Evolutionary conservation across 2,797 vertebrate species (phyloP), one percentile per base, ranked within the genome.

Genomic region (Melanotaenia pygmaea): DNA sequence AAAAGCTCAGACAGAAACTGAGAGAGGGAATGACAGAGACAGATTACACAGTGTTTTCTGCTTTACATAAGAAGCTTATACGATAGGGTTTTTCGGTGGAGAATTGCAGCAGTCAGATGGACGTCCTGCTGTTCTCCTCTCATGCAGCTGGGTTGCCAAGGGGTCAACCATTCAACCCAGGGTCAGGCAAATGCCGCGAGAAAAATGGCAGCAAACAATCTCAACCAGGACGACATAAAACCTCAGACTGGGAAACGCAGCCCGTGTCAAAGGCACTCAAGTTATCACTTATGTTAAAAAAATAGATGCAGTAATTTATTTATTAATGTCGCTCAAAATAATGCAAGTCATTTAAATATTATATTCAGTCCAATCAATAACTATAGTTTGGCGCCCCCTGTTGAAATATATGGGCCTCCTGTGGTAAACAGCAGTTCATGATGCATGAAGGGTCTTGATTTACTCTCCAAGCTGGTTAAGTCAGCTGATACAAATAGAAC

Each of bases 31-130:
- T 18, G 65, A 65, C 79, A 64, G 75, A 79, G 64, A 71, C 53
- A 68, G 89, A 89, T 93, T 93, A 93, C 87, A 80, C 82, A 22
- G 80, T 90, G 90, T 94, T 93, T 93, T 84, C 87, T 91, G 87
- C 88, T 92, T 90, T 89, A 89, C 91, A 89, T 92, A 94, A 93
- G 88, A 76, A 88, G 92, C 86, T 94, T 94, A 94, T 75, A 69
- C 40, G 68, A 74, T 84, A 80, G 81, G 86, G 85, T 85, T 75
- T 92, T 92, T 77, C 74, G 0, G 70, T 76, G 83, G 83, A 88
- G 89, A 80, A 77, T 77, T 80, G 89, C 88, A 86, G 88, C 82
- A 85, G 90, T 90, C 89, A 90, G 87, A 90, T 88, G 88, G 90
- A 78, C 68, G 80, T 64, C 69, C 77, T 63, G 64, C 80, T 82